These are phyloP conservation scores for Philopedon plagiatum DNA, from an alignment of 2,888 invertebrate species.

Conservation along the genomic window DNA sequence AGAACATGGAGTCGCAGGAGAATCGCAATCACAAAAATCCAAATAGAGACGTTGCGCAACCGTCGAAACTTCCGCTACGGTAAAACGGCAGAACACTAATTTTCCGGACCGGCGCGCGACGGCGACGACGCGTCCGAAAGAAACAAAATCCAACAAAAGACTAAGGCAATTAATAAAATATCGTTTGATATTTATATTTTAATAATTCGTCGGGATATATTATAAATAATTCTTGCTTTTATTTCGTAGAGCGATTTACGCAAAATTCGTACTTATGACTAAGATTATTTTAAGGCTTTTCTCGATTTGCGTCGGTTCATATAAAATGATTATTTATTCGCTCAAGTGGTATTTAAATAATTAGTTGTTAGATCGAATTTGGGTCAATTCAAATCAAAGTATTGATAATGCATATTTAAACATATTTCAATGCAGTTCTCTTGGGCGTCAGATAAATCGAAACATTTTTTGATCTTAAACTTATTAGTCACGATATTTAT, in stretches of 20 bases:
- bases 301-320: constrained; percentile 52
- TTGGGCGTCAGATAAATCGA: constrained; percentile 46
- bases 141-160: constrained; percentile 59
- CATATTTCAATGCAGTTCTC: constrained; percentile 56
- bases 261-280: constrained; percentile 60
- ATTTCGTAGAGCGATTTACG: constrained; percentile 63
- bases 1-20: neutral
- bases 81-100: too few species aligned
- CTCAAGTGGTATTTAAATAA: constrained; percentile 57
- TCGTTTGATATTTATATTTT: constrained; percentile 67
- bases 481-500: neutral
- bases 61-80: neutral
- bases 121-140: constrained; percentile 10
- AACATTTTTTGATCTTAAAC: neutral
- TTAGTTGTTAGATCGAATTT: constrained; percentile 64
- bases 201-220: constrained; percentile 58
- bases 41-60: constrained; percentile 7
- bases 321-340: constrained; percentile 56
- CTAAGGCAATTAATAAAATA: constrained; percentile 65
- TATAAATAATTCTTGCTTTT: constrained; percentile 64
- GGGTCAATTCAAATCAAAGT: constrained; percentile 65
- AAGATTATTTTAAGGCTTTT: constrained; percentile 40
- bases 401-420: constrained; percentile 61
- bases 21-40: neutral
- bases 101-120: too few species aligned